Evolutionary conservation across 2,797 vertebrate genomes (phyloP).

Genomic region (Scleropages formosus): DNA sequence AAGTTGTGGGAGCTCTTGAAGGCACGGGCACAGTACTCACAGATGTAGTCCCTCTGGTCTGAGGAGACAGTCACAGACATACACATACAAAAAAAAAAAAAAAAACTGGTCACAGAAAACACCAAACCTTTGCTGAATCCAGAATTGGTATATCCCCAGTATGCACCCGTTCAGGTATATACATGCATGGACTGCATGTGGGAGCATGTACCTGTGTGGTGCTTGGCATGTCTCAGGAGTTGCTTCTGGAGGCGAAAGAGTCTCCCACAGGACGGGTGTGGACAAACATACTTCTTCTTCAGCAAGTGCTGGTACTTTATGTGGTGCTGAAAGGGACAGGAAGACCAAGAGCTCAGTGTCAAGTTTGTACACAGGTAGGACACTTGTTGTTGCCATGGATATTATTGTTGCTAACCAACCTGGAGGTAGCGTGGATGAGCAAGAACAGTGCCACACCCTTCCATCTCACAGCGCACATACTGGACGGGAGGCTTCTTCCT

Average conservation of each 20-base stretch:
- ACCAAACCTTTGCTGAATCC: no score
- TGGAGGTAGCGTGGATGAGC: slow-evolving; percentile 95
- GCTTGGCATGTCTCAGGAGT: slow-evolving; percentile 93
- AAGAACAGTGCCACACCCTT: slow-evolving; percentile 93
- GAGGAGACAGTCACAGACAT: not conserved
- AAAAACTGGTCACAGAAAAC: no score
- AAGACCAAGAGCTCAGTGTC: not conserved
- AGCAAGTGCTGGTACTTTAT: slow-evolving; percentile 98
- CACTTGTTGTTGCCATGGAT: no score
- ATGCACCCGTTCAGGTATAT: no score
- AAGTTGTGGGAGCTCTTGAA: slow-evolving; percentile 98
- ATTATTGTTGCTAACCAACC: slow-evolving; percentile 63
- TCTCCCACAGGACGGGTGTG: slow-evolving; percentile 91
- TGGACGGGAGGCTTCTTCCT: slow-evolving; percentile 98
- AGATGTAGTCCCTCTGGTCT: slow-evolving; percentile 99
- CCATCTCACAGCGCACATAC: slow-evolving; percentile 97
- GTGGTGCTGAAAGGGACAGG: slow-evolving; percentile 78
- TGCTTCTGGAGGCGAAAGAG: slow-evolving; percentile 97
- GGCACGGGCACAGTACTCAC: slow-evolving; percentile 95
- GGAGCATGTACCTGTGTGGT: slow-evolving; percentile 84
- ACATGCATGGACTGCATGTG: no score
- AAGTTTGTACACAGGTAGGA: not conserved
- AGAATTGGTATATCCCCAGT: no score
- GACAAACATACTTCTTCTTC: slow-evolving; percentile 97
- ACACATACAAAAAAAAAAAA: not conserved